Base-by-base conservation (phyloP, 2,888 invertebrate genomes). In the Chloromyia formosa region DNA sequence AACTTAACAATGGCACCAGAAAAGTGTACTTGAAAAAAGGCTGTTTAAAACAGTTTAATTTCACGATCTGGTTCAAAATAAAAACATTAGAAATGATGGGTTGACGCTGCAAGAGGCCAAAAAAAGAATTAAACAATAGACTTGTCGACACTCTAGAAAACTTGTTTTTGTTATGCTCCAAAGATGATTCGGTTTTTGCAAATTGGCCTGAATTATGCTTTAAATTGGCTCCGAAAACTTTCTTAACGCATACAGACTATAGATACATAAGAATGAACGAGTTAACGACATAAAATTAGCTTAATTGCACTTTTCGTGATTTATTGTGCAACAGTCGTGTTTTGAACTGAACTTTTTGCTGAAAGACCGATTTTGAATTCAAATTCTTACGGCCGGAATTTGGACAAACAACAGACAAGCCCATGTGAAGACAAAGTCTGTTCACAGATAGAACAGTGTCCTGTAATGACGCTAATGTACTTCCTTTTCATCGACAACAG, bases 221-320 rank as follows among this genome's bases (percentile, higher is more conserved):
- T 2, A 49, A 49, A 49, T 49, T 49, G 12, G 27, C 27, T 35
- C 12, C 49, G 3, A 49, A 49, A 2, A 49, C 49, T 49, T 49
- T 49, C 49, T 49, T 35, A 49, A 3, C 4, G 12, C 49, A n/a
- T n/a, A n/a, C n/a, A n/a, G n/a, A n/a, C n/a, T n/a, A n/a, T 35
- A 7, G 27, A 35, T 35, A 4, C 27, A 35, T 5, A 49, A 49
- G 49, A 49, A 12, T 49, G 49, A 49, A 49, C 27, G 27, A 49
- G 49, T 49, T 49, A 49, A 49, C 49, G 49, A 49, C 49, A 49
- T 10, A 49, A 49, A 49, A 49, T 49, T 7, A n/a, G 49, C 49
- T 12, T 49, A 49, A 49, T 49, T 12, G 16, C 16, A 49, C 12
- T 12, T 49, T 49, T 49, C 16, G 12, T 49, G 49, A 3, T 49